These are phyloP conservation scores for Colossoma macropomum DNA, from an alignment of 2,113 vertebrate species.

Conservation along the genomic window DNA sequence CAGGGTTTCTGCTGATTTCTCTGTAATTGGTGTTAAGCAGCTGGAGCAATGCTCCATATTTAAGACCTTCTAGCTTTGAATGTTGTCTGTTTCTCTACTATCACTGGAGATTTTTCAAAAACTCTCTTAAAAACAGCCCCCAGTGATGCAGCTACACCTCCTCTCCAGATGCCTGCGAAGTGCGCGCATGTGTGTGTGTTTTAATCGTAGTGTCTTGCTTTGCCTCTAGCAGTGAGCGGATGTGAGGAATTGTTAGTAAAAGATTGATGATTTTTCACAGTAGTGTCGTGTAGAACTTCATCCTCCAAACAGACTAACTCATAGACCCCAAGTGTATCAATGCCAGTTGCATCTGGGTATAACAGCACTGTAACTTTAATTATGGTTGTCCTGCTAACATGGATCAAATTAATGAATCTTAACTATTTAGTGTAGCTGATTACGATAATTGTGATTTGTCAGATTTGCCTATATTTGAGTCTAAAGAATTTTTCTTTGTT, in stretches of 20 bases:
- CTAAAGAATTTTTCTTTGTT: too few relatives aligned
- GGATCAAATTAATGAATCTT: too few relatives aligned
- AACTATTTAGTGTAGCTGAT: too few relatives aligned
- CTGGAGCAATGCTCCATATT: slow-evolving; percentile 11
- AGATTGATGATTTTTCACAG: slow-evolving; percentile 12
- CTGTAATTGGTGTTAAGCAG: slow-evolving; percentile 45
- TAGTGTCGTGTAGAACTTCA: not conserved
- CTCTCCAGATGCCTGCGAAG: slow-evolving; percentile 6
- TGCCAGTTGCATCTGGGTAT: too few relatives aligned
- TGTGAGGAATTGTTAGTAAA: slow-evolving; percentile 8
- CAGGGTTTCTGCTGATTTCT: slow-evolving; percentile 7
- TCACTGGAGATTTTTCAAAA: slow-evolving; percentile 7
- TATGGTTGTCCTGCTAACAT: too few relatives aligned
- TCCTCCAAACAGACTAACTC: not conserved
- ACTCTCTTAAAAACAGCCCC: not conserved
- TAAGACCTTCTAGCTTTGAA: not conserved
- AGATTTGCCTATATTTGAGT: too few relatives aligned
- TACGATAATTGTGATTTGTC: too few relatives aligned
- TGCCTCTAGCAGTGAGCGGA: not conserved
- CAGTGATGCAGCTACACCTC: not conserved
- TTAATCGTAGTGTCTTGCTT: slow-evolving; percentile 25
- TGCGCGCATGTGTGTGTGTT: not conserved
- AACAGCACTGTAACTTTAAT: too few relatives aligned
- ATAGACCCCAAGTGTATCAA: too few relatives aligned
- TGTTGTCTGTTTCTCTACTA: not conserved